Evolutionary conservation across 2,888 invertebrate species (phyloP), one percentile per base, ranked within the genome.

Genomic region (Holacanthella duospinosa): DNA sequence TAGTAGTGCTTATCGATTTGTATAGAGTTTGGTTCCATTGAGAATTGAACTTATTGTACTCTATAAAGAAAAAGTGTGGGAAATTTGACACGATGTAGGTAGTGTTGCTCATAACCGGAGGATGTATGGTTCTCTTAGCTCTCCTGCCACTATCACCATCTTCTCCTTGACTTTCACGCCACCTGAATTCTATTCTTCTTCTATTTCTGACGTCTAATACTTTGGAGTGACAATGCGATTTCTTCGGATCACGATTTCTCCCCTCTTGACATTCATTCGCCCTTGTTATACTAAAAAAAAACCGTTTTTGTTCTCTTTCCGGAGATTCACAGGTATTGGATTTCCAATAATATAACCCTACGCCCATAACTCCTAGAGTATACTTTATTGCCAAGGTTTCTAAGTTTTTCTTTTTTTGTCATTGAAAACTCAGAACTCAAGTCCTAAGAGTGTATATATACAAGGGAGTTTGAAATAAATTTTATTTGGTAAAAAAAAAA

Each of bases 361-460:
- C n/a, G n/a, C n/a, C n/a, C 48, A 48, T 48, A 21, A 21, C 48
- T 48, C 6, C n/a, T 48, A 48, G 48, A 48, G n/a, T 48, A 48
- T 48, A 48, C n/a, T 48, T 48, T 48, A 48, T 48, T 48, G 48
- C n/a, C 48, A 48, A 48, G 19, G n/a, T n/a, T n/a, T n/a, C n/a
- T n/a, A 9, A 48, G 19, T 21, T 48, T 48, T 48, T 21, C 4
- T 21, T 21, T 21, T 48, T 48, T 21, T 4, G 21, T 48, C 48
- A 9, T n/a, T 48, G 36, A 9, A 16, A 6, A 9, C 36, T 36
- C 36, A 36, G 9, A 36, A 16, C 36, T 9, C 36, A 6, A 16
- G 16, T 6, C 16, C 36, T 6, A 36, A 36, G 16, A 9, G 9
- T 16, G 16, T 16, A 48, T 48, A 48, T 16, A 48, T 48, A 16